Percentiles rank a stretch among this genome's conserved stretches.
Evolutionary conservation across 1,140 invertebrate genomes (phyloP).

Genomic region (Bilobella aurantiaca): DNA sequence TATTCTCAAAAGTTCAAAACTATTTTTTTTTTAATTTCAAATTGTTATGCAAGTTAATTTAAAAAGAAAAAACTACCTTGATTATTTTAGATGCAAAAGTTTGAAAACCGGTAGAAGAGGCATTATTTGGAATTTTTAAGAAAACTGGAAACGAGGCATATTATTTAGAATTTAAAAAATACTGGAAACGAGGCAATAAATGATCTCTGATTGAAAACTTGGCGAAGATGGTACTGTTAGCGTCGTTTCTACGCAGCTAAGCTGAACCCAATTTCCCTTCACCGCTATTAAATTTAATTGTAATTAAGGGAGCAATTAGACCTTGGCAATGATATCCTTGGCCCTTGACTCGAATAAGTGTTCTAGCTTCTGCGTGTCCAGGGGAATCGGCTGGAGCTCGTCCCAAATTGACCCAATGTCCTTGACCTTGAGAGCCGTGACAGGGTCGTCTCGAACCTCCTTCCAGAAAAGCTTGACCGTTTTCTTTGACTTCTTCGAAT

Average conservation of each 20-base stretch:
- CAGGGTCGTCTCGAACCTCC: constrained; percentile 75
- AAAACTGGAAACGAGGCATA: too few species aligned
- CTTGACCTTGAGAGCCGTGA: constrained; percentile 56
- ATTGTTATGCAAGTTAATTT: too few species aligned
- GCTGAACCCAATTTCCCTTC: neutral
- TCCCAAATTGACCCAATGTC: constrained; percentile 85
- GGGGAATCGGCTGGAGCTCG: constrained; percentile 65
- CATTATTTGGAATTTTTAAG: too few species aligned
- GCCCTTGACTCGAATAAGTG: constrained; percentile 93
- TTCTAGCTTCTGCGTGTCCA: constrained; percentile 89
- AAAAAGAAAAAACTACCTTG: too few species aligned
- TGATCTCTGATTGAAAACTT: too few species aligned
- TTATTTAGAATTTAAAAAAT: too few species aligned
- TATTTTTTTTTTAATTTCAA: too few species aligned
- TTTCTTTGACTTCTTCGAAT: constrained; percentile 78
- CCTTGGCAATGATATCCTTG: constrained; percentile 90
- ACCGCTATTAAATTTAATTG: neutral
- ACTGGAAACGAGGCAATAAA: too few species aligned
- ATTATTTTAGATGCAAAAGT: too few species aligned
- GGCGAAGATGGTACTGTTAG: too few species aligned
- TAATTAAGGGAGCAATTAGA: constrained; percentile 38
- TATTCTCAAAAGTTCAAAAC: neutral
- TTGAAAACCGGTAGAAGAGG: too few species aligned
- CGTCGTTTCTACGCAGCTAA: too few species aligned
- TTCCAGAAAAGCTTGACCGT: constrained; percentile 99